A percentile compares a stretch with the other conserved stretches of the same genome.
These are phyloP conservation scores for Anadara kagoshimensis DNA, from an alignment of 1,140 invertebrate genomes.

Conservation along the genomic window DNA sequence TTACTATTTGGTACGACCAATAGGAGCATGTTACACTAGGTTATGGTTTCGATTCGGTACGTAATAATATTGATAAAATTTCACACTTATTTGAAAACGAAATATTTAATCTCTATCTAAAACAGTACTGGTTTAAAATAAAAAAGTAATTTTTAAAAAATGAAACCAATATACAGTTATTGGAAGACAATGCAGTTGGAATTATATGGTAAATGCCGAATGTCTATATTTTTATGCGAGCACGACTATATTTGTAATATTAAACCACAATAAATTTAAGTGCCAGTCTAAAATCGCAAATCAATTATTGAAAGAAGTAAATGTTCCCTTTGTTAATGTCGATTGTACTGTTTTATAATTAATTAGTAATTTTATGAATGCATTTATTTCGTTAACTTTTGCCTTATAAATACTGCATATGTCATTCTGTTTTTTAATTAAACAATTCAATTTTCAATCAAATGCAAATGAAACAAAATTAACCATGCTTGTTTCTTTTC, in stretches of 20 bases:
- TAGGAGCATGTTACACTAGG: conserved; percentile 17
- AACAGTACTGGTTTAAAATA: not conserved
- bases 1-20: conserved; percentile 28
- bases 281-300: not conserved
- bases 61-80: not conserved
- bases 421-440: too few relatives aligned
- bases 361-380: too few relatives aligned
- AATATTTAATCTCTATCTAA: not conserved
- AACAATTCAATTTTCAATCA: too few relatives aligned
- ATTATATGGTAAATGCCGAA: not conserved
- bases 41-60: conserved; percentile 1
- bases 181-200: not conserved
- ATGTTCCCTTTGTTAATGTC: not conserved
- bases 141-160: not conserved
- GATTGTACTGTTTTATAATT: not conserved
- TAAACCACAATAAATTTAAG: not conserved
- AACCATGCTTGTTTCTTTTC: too few relatives aligned
- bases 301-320: not conserved
- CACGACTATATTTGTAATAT: not conserved
- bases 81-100: not conserved
- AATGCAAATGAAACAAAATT: too few relatives aligned
- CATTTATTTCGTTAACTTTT: too few relatives aligned
- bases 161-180: not conserved
- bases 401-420: too few relatives aligned
- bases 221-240: not conserved